Evolutionary conservation across 1,140 invertebrate species (phyloP), one percentile per base, ranked within the genome.

Genomic region (Lucilia sericata): DNA sequence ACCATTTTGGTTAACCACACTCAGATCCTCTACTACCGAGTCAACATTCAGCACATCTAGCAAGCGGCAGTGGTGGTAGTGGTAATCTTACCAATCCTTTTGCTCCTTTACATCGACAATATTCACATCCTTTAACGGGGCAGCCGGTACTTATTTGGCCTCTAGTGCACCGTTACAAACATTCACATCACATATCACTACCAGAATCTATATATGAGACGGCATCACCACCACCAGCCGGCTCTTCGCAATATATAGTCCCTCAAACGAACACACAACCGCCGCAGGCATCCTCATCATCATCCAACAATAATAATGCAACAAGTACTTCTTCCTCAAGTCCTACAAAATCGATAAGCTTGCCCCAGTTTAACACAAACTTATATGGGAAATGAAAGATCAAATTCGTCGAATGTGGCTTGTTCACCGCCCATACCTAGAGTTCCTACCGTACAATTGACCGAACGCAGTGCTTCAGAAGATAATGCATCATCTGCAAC

Each of bases 11-110:
- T 14, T 95, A 95, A 86, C 94, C 95, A 86, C 93, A 94, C 87
- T 95, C 94, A 9, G 94, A 94, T 90, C 94, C 94, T 3, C 85
- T 94, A 60, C 86, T 94, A 83, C 92, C 93, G 9, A 94, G 91
- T 86, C 93, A 94, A 87, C 91, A 91, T 42, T 87, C 89, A 60
- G 88, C 87, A 90, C 91, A 87, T 88, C 90, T 85, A 88, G 87
- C 84, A 90, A 88, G 60, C 91, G 91, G 85, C 87, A 90, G 60
- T 89, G 89, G 74, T 91, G 90, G 84, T 86, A 30, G 51, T 19
- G 86, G 87, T 74, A 83, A 49, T 60, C 19, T 74, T 17, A 90
- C 82, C 81, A 90, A 90, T 86, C 88, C 88, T 3, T 90, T 90
- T 70, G 87, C 89, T 83, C 88, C 88, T 83, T 90, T 93, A 83